These are phyloP conservation scores for Chalcosyrphus nemorum DNA, from an alignment of 2,888 invertebrate genomes.

Conservation along the genomic window DNA sequence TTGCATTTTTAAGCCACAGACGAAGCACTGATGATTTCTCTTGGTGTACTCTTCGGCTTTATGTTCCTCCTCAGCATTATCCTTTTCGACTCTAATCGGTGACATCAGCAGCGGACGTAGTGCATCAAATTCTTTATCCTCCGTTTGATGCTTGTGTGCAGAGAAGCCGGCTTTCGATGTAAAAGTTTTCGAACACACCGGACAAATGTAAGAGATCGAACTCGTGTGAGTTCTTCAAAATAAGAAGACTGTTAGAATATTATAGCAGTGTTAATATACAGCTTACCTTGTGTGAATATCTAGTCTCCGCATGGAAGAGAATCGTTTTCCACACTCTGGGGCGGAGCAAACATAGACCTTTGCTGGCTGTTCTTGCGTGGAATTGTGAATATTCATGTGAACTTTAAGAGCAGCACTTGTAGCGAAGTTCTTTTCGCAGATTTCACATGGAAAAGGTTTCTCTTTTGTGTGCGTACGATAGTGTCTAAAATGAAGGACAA, in stretches of 20 bases:
- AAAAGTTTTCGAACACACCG: conserved; percentile 67
- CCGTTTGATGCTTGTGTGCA: conserved; percentile 69
- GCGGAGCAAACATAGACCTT: conserved; percentile 55
- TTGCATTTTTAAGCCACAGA: conserved; percentile 72
- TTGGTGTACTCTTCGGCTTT: conserved; percentile 36
- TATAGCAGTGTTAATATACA: not conserved
- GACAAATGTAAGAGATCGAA: conserved; percentile 58
- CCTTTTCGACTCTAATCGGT: conserved; percentile 46
- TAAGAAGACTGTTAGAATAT: not conserved
- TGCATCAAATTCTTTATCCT: conserved; percentile 69
- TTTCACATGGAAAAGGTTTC: conserved; percentile 75
- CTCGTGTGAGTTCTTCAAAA: conserved; percentile 47
- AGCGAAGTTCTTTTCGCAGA: conserved; percentile 74
- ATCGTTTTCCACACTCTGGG: conserved; percentile 65
- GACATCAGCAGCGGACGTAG: conserved; percentile 67
- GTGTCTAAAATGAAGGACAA: too few species aligned
- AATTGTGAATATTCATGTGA: conserved; percentile 69
- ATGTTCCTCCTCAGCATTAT: not conserved
- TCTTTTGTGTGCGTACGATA: conserved; percentile 76
- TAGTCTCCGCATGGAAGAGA: conserved; percentile 62
- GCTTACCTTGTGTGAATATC: conserved; percentile 75
- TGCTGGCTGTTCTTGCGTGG: conserved; percentile 16
- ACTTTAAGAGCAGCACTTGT: conserved; percentile 74
- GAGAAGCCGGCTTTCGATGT: conserved; percentile 66
- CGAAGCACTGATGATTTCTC: conserved; percentile 62